Evolutionary conservation across 2,888 invertebrate species (phyloP), one percentile per base, ranked within the genome.

Genomic region (Sipha maydis): DNA sequence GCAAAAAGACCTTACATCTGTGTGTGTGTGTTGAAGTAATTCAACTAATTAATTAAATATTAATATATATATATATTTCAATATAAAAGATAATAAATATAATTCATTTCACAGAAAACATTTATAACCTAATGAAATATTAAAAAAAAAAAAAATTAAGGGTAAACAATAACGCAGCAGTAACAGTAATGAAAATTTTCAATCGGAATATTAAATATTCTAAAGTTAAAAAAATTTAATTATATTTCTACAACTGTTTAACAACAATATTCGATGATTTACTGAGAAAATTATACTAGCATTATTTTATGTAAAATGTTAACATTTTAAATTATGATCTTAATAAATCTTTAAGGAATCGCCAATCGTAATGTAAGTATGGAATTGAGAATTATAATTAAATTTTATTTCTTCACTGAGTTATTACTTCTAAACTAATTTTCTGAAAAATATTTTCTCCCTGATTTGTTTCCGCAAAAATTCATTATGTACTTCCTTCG

Each of bases 371-470:
- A 31, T 48, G 31, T 82, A 31, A 67, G 9, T 41, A 17, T 31
- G 17, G 1, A 71, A 38, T 83, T 75, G 73, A 8, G 14, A 83
- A 56, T 34, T 25, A n/a, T 83, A 56, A 83, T 54, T n/a, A 1
- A 34, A 83, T 83, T 73, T 4, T 31, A 38, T 3, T 0, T 28
- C n/a, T 34, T 19, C 54, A 2, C 56, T 48, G n/a, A 54, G n/a
- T 34, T 25, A 9, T 83, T 56, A n/a, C n/a, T 34, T 73, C 56
- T 71, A 56, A 73, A 73, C 56, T 34, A 56, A 83, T 83, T 75
- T 83, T 19, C 34, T 56, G 54, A 56, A 56, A 56, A 75, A 21
- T 17, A 56, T 54, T 83, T 38, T 71, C 14, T 25, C 0, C 56
- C 9, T 9, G 5, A 21, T 73, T 73, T 54, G 19, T 83, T 73